These are phyloP conservation scores for Habrosyne pyritoides DNA, from an alignment of 2,888 invertebrate genomes.

Conservation along the genomic window DNA sequence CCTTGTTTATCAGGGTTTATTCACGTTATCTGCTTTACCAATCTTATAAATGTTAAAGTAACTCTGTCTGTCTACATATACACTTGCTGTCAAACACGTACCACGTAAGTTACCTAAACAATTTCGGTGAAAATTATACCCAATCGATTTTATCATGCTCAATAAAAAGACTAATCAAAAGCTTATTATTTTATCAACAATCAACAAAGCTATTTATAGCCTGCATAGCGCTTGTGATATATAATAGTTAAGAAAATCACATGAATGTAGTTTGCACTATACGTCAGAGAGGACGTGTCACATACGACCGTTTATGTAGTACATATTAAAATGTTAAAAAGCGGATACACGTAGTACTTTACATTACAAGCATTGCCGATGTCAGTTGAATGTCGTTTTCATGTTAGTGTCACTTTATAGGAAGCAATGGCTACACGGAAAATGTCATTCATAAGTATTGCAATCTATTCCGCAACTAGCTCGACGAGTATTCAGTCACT, in stretches of 20 bases:
- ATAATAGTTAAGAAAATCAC: too few relatives aligned
- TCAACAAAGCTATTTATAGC: too few relatives aligned
- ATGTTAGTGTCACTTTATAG: conserved; percentile 33
- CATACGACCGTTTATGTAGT: too few relatives aligned
- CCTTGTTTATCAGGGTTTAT: conserved; percentile 72
- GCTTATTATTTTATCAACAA: too few relatives aligned
- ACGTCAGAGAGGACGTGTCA: too few relatives aligned
- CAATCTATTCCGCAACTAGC: conserved; percentile 23
- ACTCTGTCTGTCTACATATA: too few relatives aligned
- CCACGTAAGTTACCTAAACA: background rate
- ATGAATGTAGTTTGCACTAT: too few relatives aligned
- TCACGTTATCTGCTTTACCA: conserved; percentile 11
- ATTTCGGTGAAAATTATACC: background rate
- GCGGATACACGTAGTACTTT: background rate
- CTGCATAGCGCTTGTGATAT: too few relatives aligned
- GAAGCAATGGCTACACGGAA: conserved; percentile 21
- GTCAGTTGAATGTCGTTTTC: conserved; percentile 23
- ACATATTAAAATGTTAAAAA: too few relatives aligned
- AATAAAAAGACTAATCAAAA: too few relatives aligned
- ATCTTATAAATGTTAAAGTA: background rate
- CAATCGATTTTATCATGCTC: too few relatives aligned
- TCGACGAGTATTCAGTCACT: conserved; percentile 19
- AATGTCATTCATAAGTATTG: conserved; percentile 5
- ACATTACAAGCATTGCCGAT: conserved; percentile 4
- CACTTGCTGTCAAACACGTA: too few relatives aligned